Conservation (phyloP, 2,113 vertebrate species). For the Odobenus rosmarus region DNA sequence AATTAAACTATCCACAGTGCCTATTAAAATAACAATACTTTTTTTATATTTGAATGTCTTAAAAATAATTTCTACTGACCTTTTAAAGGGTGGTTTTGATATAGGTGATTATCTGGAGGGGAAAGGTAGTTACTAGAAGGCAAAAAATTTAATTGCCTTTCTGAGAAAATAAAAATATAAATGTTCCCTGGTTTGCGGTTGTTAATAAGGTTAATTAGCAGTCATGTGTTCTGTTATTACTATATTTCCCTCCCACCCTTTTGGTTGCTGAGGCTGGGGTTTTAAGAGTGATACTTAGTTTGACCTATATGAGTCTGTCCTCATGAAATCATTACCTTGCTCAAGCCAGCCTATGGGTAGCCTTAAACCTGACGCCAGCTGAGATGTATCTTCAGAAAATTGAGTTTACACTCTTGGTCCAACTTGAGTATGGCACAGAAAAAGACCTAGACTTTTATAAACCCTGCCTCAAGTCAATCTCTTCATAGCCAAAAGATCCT, state of each 20-base stretch:
- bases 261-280: slow-evolving; percentile 77
- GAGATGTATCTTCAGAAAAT: not conserved
- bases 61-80: slow-evolving; percentile 83
- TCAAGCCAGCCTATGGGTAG: not conserved
- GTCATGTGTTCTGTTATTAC: slow-evolving; percentile 74
- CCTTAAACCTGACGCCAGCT: not conserved
- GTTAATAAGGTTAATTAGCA: slow-evolving; percentile 87
- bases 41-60: slow-evolving; percentile 84
- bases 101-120: slow-evolving; percentile 71
- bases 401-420: not conserved
- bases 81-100: slow-evolving; percentile 81
- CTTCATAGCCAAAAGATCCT: not conserved
- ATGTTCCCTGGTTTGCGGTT: slow-evolving; percentile 76
- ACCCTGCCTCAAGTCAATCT: not conserved
- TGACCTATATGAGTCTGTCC: slow-evolving; percentile 16
- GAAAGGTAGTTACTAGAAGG: slow-evolving; percentile 73
- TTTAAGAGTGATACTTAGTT: slow-evolving; percentile 68
- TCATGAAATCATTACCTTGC: slow-evolving; percentile 6
- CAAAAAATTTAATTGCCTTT: slow-evolving; percentile 76
- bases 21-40: slow-evolving; percentile 89
- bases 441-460: not conserved
- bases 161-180: slow-evolving; percentile 80
- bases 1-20: slow-evolving; percentile 88
- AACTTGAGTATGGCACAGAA: not conserved
- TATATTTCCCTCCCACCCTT: slow-evolving; percentile 81